phyloP scores from a whole-genome alignment of 2,797 vertebrate species.

The Poecilia picta region DNA sequence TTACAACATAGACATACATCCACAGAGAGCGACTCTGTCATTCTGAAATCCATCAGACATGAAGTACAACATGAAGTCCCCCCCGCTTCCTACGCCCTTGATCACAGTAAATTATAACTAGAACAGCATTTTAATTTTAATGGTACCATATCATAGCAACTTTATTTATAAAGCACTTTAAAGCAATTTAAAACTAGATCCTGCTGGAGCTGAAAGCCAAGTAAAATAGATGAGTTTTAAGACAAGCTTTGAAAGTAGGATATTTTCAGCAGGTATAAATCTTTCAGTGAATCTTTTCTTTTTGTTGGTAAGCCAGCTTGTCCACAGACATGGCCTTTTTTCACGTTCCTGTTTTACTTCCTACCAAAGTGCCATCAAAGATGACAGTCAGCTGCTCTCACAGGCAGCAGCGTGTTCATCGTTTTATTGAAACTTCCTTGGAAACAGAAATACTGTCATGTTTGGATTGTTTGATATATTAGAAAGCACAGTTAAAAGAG shows the following conservation, averaged over 20 bases:
- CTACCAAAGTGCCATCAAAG: constrained; percentile 54
- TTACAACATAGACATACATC: too few species aligned
- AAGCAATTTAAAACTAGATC: too few species aligned
- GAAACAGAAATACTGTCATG: not conserved
- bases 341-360: constrained; percentile 44
- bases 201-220: too few species aligned
- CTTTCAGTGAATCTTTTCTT: constrained; percentile 10
- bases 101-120: not conserved
- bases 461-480: not conserved
- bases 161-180: too few species aligned
- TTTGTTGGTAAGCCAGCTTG: constrained; percentile 6
- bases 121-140: constrained; percentile 4
- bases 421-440: not conserved
- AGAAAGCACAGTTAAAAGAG: not conserved
- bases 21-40: too few species aligned
- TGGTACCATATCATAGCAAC: not conserved
- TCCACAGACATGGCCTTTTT: constrained; percentile 18
- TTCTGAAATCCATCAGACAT: too few species aligned
- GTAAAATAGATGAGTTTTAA: too few species aligned
- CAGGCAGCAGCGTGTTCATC: not conserved
- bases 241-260: not conserved
- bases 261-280: constrained; percentile 15
- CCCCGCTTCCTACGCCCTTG: too few species aligned
- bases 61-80: too few species aligned
- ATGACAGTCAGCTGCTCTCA: not conserved